These are phyloP conservation scores for Amazona vittata DNA, from an alignment of 2,113 vertebrate species.

Conservation along the genomic window DNA sequence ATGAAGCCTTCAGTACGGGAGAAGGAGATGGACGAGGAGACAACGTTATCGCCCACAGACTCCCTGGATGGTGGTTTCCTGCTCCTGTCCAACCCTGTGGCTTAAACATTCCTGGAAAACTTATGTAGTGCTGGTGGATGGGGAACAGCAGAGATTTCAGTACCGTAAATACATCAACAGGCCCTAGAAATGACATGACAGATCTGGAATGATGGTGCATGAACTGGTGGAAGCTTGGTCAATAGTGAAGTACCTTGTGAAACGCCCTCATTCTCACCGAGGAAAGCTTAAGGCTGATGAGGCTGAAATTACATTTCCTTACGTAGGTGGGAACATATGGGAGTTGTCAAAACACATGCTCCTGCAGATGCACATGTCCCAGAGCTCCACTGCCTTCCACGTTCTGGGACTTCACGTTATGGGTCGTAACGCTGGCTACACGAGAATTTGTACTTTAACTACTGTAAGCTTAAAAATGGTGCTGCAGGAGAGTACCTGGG, in stretches of 20 bases:
- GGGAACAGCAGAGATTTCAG: not conserved
- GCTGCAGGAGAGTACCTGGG: not conserved
- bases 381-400: not conserved
- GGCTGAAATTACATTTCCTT: not conserved
- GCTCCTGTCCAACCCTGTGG: accelerated
- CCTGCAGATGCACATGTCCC: not conserved
- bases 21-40: not conserved
- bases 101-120: not conserved
- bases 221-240: not conserved
- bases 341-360: conserved; percentile 16
- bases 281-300: not conserved
- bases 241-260: accelerated
- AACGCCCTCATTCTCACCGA: accelerated
- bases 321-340: conserved; percentile 24
- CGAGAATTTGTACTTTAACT: not conserved
- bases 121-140: accelerated
- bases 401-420: not conserved
- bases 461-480: not conserved
- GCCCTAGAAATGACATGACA: not conserved
- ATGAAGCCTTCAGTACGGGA: not conserved
- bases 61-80: not conserved
- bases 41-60: accelerated
- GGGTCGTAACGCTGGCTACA: not conserved
- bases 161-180: not conserved
- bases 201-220: not conserved